Evolutionary conservation across 1,140 invertebrate genomes (phyloP).

Genomic region (Psilanteris sp.): DNA sequence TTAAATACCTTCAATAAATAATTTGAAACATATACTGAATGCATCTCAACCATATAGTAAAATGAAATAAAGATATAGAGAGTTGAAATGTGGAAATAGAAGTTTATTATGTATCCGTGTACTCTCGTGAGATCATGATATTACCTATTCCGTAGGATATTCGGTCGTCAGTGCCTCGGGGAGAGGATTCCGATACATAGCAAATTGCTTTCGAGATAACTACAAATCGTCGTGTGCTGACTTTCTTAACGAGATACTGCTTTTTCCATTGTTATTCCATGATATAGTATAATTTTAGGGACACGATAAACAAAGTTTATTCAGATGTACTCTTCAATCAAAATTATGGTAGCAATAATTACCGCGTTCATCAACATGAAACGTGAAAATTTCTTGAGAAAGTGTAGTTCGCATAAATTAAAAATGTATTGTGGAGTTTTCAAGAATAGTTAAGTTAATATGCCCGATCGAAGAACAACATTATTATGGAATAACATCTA

Average conservation of each 20-base stretch:
- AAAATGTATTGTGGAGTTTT: no score
- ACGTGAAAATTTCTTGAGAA: no score
- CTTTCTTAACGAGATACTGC: constrained; percentile 46
- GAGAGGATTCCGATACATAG: constrained; percentile 32
- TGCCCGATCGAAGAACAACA: no score
- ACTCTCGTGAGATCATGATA: constrained; percentile 63
- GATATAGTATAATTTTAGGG: constrained; percentile 5
- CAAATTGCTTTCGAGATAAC: constrained; percentile 65
- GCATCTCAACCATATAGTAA: no score
- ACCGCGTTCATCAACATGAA: no score
- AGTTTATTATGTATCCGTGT: constrained; percentile 66
- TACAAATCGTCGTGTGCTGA: constrained; percentile 46
- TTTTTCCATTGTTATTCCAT: constrained; percentile 54
- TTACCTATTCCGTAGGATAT: constrained; percentile 56
- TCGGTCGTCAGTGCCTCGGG: constrained; percentile 25
- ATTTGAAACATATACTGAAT: no score
- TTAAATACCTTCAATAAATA: no score
- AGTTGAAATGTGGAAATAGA: constrained; percentile 26
- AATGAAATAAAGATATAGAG: no score
- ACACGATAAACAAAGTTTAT: constrained; percentile 5
- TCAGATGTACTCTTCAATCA: constrained; percentile 16
- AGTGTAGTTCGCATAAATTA: no score
- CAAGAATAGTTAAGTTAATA: no score
- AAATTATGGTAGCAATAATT: constrained; percentile 10
- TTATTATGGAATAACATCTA: no score